Conservation (phyloP, 2,797 vertebrate genomes). For the Melanotaenia trifasciata region DNA sequence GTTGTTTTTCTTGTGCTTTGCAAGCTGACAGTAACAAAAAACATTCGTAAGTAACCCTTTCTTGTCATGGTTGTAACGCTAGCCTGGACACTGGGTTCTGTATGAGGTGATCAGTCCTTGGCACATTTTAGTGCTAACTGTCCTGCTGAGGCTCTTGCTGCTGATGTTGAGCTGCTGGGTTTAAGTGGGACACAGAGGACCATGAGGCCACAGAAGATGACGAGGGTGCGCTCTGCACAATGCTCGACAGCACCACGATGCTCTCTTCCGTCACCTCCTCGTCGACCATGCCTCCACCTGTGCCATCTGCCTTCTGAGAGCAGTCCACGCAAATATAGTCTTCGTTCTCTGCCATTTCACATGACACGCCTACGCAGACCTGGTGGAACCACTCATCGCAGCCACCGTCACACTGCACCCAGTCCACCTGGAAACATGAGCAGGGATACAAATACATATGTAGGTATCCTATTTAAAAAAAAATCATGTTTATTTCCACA, state of each 20-base stretch:
- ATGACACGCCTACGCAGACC: conserved; percentile 96
- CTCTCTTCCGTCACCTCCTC: conserved; percentile 83
- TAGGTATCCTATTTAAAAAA: too few relatives aligned
- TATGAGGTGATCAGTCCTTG: conserved; percentile 34
- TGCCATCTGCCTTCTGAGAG: conserved; percentile 81
- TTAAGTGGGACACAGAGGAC: conserved; percentile 51
- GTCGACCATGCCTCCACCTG: conserved; percentile 34
- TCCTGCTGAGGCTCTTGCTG: conserved; percentile 87
- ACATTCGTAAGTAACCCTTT: not conserved
- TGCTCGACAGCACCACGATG: conserved; percentile 76
- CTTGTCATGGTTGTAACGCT: conserved; percentile 14
- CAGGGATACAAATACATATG: not conserved
- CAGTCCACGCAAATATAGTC: conserved; percentile 98
- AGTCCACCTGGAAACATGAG: conserved; percentile 90
- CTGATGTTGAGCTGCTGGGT: conserved; percentile 43
- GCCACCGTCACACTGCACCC: conserved; percentile 99
- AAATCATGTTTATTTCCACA: not conserved
- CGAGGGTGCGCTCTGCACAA: conserved; percentile 52
- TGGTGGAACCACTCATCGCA: conserved; percentile 99
- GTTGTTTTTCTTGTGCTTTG: conserved; percentile 54
- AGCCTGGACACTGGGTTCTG: conserved; percentile 32
- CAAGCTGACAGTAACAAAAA: conserved; percentile 26
- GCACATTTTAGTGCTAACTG: conserved; percentile 85
- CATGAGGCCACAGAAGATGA: conserved; percentile 48
- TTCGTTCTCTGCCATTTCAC: conserved; percentile 98